Percentiles rank a stretch among this genome's conserved stretches.
These are phyloP conservation scores for Trididemnum miniatum DNA, from an alignment of 23 tunicate genomes.

Conservation along the genomic window DNA sequence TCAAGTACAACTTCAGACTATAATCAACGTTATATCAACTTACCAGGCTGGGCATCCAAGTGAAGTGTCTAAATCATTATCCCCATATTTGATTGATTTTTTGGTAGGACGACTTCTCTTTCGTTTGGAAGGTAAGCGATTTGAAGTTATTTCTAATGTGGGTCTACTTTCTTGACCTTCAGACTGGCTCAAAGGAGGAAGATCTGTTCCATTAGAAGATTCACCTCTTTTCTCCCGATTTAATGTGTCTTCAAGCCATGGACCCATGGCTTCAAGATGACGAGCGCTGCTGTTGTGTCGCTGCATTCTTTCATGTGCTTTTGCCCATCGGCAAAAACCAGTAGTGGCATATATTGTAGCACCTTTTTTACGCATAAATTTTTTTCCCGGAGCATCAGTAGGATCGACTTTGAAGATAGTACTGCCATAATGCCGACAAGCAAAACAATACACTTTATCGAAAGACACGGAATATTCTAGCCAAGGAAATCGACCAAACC, in stretches of 20 bases:
- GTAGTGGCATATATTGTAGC: slow-evolving; percentile 47
- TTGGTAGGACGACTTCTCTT: slow-evolving; percentile 31
- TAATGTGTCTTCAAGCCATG: slow-evolving; percentile 49
- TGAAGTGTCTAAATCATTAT: neutral
- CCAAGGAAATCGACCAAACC: slow-evolving; percentile 55
- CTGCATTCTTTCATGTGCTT: slow-evolving; percentile 51
- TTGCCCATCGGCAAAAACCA: slow-evolving; percentile 48
- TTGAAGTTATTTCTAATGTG: neutral
- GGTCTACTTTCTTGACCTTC: neutral
- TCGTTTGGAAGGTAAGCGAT: slow-evolving; percentile 16
- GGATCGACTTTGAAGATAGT: neutral
- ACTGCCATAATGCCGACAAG: slow-evolving; percentile 43
- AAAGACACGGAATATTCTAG: slow-evolving; percentile 40
- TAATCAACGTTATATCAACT: too few species aligned
- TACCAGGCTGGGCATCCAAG: slow-evolving; percentile 4
- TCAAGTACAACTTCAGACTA: too few species aligned
- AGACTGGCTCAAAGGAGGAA: neutral
- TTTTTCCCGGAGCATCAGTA: neutral
- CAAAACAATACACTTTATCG: slow-evolving; percentile 55
- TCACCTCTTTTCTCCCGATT: slow-evolving; percentile 8
- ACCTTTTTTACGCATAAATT: neutral
- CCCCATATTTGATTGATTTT: neutral
- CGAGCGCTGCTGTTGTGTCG: slow-evolving; percentile 46
- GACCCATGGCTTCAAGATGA: slow-evolving; percentile 40
- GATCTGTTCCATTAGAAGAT: slow-evolving; percentile 12